These are phyloP conservation scores for Pseudochromis fuscus DNA, from an alignment of 2,797 vertebrate species.

Conservation along the genomic window DNA sequence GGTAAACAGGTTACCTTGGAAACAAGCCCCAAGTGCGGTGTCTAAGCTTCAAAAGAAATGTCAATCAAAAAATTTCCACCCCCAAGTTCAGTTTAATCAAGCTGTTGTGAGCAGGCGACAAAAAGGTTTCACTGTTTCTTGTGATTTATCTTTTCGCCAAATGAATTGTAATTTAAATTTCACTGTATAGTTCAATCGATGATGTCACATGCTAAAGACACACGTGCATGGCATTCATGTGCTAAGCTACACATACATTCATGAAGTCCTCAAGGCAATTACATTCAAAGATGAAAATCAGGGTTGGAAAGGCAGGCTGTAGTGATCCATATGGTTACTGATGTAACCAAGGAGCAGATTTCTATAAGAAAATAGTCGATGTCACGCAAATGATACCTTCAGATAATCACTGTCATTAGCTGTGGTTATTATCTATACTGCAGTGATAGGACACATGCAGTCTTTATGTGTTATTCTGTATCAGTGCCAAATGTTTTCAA, in stretches of 20 bases:
- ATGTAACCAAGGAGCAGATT: conserved; percentile 14
- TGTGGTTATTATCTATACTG: conserved; percentile 8
- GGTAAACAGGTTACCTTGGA: conserved; percentile 61
- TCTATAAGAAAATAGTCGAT: neutral
- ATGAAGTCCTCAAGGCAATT: no score
- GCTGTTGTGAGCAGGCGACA: neutral
- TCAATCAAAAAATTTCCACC: conserved; percentile 35
- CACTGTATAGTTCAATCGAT: neutral
- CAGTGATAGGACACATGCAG: neutral
- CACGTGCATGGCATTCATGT: no score
- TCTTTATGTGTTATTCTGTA: neutral
- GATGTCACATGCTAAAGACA: neutral
- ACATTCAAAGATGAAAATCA: conserved; percentile 2
- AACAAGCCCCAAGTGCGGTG: conserved; percentile 48
- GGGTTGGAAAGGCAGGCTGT: neutral
- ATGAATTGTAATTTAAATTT: neutral
- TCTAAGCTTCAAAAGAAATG: conserved; percentile 45
- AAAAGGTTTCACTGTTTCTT: neutral
- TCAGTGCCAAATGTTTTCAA: neutral
- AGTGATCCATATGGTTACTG: neutral
- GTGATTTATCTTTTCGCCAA: no score
- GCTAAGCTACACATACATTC: no score
- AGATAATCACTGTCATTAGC: conserved; percentile 28
- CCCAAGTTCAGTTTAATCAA: conserved; percentile 44
- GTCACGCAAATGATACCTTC: conserved; percentile 16